A percentile compares a stretch with the other conserved stretches of the same genome.
Conservation (phyloP, 2,888 invertebrate genomes). For the Thymelicus lineola region DNA sequence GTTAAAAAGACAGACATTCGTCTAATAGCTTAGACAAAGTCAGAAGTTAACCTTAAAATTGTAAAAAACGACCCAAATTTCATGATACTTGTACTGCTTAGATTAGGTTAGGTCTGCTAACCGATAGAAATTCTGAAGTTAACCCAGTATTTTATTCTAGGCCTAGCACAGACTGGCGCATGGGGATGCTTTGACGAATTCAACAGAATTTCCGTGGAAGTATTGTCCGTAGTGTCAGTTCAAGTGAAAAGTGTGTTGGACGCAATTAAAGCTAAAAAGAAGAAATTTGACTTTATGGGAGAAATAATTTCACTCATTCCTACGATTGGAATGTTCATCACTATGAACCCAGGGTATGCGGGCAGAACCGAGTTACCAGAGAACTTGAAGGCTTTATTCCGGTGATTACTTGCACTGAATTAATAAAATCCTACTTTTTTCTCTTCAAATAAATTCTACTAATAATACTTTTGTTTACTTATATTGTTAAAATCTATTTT, state of each 20-base stretch:
- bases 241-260: slow-evolving; percentile 95
- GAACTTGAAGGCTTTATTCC: slow-evolving; percentile 89
- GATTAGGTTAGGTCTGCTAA: too few species aligned
- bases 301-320: slow-evolving; percentile 90
- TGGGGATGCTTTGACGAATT: slow-evolving; percentile 99
- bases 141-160: slow-evolving; percentile 48
- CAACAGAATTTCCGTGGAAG: slow-evolving; percentile 97
- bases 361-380: slow-evolving; percentile 96
- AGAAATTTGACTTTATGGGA: slow-evolving; percentile 93
- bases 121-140: too few species aligned
- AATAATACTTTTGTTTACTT: too few species aligned
- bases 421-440: too few species aligned
- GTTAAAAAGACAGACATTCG: too few species aligned
- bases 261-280: slow-evolving; percentile 93
- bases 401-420: slow-evolving; percentile 53
- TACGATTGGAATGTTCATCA: slow-evolving; percentile 96
- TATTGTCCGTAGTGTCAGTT: slow-evolving; percentile 97
- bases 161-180: slow-evolving; percentile 96
- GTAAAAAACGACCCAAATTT: too few species aligned
- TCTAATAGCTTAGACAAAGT: too few species aligned
- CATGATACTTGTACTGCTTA: too few species aligned
- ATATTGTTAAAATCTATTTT: neutral
- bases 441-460: too few species aligned
- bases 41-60: too few species aligned
- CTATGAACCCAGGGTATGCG: slow-evolving; percentile 98